Conservation (phyloP, 2,888 invertebrate species). For the Carterocephalus palaemon region DNA sequence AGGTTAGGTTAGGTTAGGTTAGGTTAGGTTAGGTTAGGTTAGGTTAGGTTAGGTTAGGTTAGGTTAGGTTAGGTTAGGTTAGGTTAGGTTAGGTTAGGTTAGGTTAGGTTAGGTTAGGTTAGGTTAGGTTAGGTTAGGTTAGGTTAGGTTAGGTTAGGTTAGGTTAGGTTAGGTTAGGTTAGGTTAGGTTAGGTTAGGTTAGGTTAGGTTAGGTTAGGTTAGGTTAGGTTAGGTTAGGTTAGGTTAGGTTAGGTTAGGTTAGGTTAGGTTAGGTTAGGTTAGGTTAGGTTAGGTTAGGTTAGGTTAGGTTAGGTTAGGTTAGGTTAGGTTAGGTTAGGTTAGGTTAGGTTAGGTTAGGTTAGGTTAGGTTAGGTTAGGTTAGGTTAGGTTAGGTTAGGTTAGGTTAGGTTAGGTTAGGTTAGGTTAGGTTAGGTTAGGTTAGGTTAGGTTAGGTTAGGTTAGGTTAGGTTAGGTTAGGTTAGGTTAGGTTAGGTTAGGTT, state of each 20-base stretch:
- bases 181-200: slow-evolving; percentile 26
- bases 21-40: slow-evolving; percentile 29
- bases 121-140: slow-evolving; percentile 37
- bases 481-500: too few relatives aligned
- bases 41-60: slow-evolving; percentile 29
- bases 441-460: slow-evolving; percentile 35
- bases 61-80: slow-evolving; percentile 31
- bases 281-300: slow-evolving; percentile 27
- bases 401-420: too few relatives aligned
- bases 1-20: too few relatives aligned
- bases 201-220: slow-evolving; percentile 36
- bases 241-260: slow-evolving; percentile 31
- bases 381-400: slow-evolving; percentile 34
- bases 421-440: slow-evolving; percentile 36
- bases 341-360: slow-evolving; percentile 24
- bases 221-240: slow-evolving; percentile 30
- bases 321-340: slow-evolving; percentile 31
- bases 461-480: too few relatives aligned
- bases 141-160: slow-evolving; percentile 24
- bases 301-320: slow-evolving; percentile 29
- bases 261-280: slow-evolving; percentile 25
- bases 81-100: slow-evolving; percentile 35
- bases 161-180: slow-evolving; percentile 38
- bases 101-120: slow-evolving; percentile 38
- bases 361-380: slow-evolving; percentile 30